Evolutionary conservation across 35 echinoderm and acorn worm species (phyloP).

Genomic region (Ophioderma brevispina): DNA sequence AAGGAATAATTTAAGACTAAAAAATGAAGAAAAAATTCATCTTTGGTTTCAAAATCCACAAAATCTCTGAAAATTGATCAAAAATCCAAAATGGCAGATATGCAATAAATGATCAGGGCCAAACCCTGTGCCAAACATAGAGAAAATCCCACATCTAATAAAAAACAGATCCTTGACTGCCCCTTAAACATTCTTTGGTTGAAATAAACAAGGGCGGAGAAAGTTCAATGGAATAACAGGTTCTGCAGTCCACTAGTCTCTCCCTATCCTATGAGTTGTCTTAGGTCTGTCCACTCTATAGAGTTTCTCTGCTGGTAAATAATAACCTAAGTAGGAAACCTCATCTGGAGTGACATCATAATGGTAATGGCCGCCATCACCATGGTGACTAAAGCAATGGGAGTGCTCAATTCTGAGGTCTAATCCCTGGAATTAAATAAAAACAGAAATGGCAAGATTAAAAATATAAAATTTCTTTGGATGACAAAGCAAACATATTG

Average conservation of each 20-base stretch:
- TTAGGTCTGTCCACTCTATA: constrained; percentile 85
- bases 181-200: too few species aligned
- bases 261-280: not conserved
- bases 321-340: constrained; percentile 85
- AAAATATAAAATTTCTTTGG: not conserved
- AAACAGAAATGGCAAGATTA: not conserved
- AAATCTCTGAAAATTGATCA: too few species aligned
- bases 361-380: constrained; percentile 92
- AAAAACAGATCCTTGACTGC: too few species aligned
- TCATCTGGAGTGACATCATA: constrained; percentile 89
- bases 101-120: too few species aligned
- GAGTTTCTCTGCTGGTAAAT: constrained; percentile 77
- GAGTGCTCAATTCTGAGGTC: constrained; percentile 87
- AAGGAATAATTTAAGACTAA: too few species aligned
- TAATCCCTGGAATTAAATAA: constrained; percentile 64
- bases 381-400: constrained; percentile 88
- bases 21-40: too few species aligned
- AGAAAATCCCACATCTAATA: too few species aligned
- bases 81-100: too few species aligned
- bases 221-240: too few species aligned
- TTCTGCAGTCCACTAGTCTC: not conserved
- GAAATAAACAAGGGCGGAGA: too few species aligned
- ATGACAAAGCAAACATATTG: not conserved
- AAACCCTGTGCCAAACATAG: too few species aligned
- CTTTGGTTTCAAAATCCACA: too few species aligned